phyloP scores from a whole-genome alignment of 2,113 vertebrate species.

The Nibea coibor region DNA sequence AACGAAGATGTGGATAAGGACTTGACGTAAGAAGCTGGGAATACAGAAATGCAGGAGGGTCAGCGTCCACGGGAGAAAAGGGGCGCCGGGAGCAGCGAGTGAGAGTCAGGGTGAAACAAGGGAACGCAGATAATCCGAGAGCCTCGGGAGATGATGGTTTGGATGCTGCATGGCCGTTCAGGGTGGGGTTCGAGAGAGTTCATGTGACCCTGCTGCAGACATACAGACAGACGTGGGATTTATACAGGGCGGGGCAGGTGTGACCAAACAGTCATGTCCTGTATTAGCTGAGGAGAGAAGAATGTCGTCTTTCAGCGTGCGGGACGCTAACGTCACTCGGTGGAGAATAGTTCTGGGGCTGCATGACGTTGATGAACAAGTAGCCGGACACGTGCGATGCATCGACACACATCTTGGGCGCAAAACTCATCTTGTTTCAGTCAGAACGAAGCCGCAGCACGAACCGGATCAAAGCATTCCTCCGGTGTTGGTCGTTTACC shows the following conservation, averaged over 20 bases:
- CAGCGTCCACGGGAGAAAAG: conserved; percentile 2
- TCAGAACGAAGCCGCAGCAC: not conserved
- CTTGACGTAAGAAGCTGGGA: conserved; percentile 13
- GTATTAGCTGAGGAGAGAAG: conserved; percentile 58
- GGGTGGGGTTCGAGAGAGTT: conserved; percentile 54
- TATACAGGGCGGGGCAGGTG: conserved; percentile 65
- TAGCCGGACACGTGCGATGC: not conserved
- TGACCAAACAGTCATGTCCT: conserved; percentile 67
- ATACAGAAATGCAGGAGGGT: conserved; percentile 1
- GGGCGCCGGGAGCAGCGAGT: not conserved
- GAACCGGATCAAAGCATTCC: conserved; percentile 52
- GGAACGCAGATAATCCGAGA: conserved; percentile 18
- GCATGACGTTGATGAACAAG: conserved; percentile 22
- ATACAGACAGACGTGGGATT: conserved; percentile 58
- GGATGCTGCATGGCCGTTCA: conserved; percentile 4
- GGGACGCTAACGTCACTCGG: conserved; percentile 43
- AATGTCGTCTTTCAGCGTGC: conserved; percentile 68
- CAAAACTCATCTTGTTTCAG: not conserved
- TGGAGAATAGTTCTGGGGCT: conserved; percentile 1
- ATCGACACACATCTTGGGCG: not conserved
- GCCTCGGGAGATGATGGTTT: conserved; percentile 18
- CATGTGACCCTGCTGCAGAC: conserved; percentile 57
- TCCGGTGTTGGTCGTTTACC: conserved; percentile 42
- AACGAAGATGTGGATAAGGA: conserved; percentile 20
- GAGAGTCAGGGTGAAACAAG: conserved; percentile 30